phyloP scores from a whole-genome alignment of 2,888 invertebrate genomes.

The Hybos culiciformis region DNA sequence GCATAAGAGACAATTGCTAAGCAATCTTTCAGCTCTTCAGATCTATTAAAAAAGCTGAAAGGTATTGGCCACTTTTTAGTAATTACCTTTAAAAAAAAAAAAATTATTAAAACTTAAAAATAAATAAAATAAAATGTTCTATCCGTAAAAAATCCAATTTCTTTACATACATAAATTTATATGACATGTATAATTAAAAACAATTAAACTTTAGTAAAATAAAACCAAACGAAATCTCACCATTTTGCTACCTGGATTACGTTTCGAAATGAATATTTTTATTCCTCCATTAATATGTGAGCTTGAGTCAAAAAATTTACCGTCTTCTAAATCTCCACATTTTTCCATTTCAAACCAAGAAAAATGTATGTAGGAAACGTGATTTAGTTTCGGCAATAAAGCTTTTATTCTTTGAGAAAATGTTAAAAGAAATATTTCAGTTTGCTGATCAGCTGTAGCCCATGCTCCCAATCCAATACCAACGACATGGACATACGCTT shows the following conservation, averaged over 20 bases:
- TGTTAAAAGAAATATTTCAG: slow-evolving; percentile 46
- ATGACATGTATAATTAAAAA: neutral
- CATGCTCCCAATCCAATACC: slow-evolving; percentile 55
- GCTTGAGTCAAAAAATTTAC: slow-evolving; percentile 24
- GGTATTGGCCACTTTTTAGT: neutral
- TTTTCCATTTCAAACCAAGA: slow-evolving; percentile 42
- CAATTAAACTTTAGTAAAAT: neutral
- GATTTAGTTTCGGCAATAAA: slow-evolving; percentile 36
- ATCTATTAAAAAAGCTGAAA: slow-evolving; percentile 2
- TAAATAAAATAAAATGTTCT: too few species aligned
- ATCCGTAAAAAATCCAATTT: too few species aligned
- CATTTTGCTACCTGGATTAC: slow-evolving; percentile 43
- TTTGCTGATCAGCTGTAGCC: slow-evolving; percentile 46
- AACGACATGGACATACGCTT: slow-evolving; percentile 50
- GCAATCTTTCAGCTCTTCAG: slow-evolving; percentile 34
- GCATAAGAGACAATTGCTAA: slow-evolving; percentile 53
- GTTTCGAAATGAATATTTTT: slow-evolving; percentile 39
- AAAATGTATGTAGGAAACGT: slow-evolving; percentile 51
- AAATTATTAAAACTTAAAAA: too few species aligned
- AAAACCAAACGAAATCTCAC: slow-evolving; percentile 10
- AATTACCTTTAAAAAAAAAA: neutral
- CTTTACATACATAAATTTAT: neutral
- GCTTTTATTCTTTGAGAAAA: slow-evolving; percentile 46
- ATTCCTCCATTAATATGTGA: slow-evolving; percentile 36
- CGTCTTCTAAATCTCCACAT: slow-evolving; percentile 38